These are phyloP conservation scores for Tinamus major DNA, from an alignment of 2,797 vertebrate species.

Conservation along the genomic window DNA sequence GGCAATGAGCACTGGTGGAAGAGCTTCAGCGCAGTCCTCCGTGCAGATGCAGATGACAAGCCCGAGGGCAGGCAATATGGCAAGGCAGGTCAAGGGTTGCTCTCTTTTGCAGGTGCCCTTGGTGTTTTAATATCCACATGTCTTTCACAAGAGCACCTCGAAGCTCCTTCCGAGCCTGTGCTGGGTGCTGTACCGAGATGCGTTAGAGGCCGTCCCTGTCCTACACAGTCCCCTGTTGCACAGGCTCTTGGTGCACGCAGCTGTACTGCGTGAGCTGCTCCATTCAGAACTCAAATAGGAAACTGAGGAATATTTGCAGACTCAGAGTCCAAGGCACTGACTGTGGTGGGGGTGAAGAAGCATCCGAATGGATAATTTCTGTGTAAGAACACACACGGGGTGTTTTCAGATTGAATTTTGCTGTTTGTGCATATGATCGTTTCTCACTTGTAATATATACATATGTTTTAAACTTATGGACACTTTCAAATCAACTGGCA, in stretches of 20 bases:
- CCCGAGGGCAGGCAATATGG: background rate
- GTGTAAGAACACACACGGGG: background rate
- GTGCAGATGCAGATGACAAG: conserved; percentile 24
- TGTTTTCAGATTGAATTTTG: background rate
- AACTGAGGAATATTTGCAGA: background rate
- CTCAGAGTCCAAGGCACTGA: background rate
- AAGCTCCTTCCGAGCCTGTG: background rate
- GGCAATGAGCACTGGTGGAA: background rate
- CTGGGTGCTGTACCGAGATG: rapidly evolving
- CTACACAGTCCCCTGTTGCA: background rate
- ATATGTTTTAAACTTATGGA: background rate
- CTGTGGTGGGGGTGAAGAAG: background rate
- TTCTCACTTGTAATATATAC: background rate
- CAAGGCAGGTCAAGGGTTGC: background rate
- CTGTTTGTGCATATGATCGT: background rate
- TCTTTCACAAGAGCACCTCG: background rate
- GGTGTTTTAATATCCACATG: background rate
- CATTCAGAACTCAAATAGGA: background rate
- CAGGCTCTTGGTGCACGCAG: background rate
- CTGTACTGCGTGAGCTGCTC: rapidly evolving
- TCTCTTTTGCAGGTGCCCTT: background rate
- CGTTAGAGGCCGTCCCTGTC: background rate
- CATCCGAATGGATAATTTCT: background rate
- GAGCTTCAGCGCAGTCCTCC: background rate
- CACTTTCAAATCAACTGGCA: background rate